phyloP scores from a whole-genome alignment of 2,797 vertebrate genomes.

The Threskiornis aethiopicus region DNA sequence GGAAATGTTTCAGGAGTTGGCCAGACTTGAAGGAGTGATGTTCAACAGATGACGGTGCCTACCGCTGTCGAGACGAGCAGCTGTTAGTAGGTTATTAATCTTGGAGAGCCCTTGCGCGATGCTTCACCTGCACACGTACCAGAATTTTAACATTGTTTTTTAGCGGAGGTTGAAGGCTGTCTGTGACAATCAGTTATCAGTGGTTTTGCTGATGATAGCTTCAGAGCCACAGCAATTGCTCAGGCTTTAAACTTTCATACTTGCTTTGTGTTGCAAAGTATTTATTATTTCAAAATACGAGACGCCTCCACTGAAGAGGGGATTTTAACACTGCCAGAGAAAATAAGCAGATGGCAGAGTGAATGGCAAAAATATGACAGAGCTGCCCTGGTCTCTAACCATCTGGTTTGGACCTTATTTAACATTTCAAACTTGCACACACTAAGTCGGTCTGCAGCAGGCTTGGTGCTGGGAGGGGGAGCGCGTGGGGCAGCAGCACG shows the following conservation, averaged over 20 bases:
- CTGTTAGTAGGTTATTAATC: neutral
- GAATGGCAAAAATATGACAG: neutral
- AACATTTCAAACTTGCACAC: neutral
- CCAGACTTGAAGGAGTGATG: neutral
- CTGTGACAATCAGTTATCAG: neutral
- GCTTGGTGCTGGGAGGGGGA: neutral
- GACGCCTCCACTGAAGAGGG: neutral
- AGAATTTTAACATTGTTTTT: neutral
- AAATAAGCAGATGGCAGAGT: neutral
- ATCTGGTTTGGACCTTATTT: neutral
- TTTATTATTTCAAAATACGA: neutral
- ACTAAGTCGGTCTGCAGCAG: neutral
- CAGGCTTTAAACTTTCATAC: neutral
- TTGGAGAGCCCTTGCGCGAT: neutral
- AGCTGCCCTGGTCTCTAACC: neutral
- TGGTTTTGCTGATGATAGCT: neutral
- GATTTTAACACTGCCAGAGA: neutral
- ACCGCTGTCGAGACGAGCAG: neutral
- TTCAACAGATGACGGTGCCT: neutral
- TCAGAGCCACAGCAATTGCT: neutral
- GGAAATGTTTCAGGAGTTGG: neutral
- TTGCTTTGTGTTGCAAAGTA: neutral
- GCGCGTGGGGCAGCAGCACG: fast-evolving
- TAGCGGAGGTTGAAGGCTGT: neutral
- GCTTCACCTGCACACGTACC: neutral